Evolutionary conservation across 2,797 vertebrate genomes (phyloP), one percentile per base, ranked within the genome.

Genomic region (Anomalospiza imberbis): DNA sequence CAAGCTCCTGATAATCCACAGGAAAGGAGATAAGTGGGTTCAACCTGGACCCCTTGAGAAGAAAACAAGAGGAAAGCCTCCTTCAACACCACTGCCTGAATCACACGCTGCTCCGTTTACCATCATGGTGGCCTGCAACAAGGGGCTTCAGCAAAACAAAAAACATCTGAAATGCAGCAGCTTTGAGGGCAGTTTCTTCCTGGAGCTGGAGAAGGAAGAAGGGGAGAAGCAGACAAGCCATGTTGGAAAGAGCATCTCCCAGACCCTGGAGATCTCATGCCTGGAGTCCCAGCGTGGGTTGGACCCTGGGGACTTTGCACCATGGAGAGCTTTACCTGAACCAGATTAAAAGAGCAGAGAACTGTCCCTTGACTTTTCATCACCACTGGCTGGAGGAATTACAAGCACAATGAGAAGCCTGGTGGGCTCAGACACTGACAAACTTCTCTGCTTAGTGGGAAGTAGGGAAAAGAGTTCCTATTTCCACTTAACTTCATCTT

Each of bases 11-110:
- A 74, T 75, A 94, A 77, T 75, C 81, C 84, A 50, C 51, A 75
- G 91, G 89, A 93, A 94, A 94, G 76, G 54, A 93, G 91, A 82
- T 93, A 86, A 84, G 14, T 2, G 3, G 34, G 47, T 61, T 85
- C 14, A 5, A 83, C 47, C 38, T 34, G 54, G 47, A 70, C 29
- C 21, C 73, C 53, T 71, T 48, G 51, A 79, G 92, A 92, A 82
- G 60, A 73, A 48, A 93, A 67, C 40, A 77, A 74, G 58, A 77
- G 68, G 76, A 95, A 88, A 22, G 57, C 16, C 45, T 94, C 85
- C 96, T 90, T 95, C 95, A 96, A n/a, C 74, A 62, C 29, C 51
- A 13, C 12, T 48, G 73, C 31, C 25, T 6, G 1, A n/a, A 32
- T 68, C 73, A 68, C 92, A 93, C 1, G 0, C 68, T 45, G 83